Base-by-base conservation (phyloP, 2,797 vertebrate genomes). In the Helostoma temminkii region DNA sequence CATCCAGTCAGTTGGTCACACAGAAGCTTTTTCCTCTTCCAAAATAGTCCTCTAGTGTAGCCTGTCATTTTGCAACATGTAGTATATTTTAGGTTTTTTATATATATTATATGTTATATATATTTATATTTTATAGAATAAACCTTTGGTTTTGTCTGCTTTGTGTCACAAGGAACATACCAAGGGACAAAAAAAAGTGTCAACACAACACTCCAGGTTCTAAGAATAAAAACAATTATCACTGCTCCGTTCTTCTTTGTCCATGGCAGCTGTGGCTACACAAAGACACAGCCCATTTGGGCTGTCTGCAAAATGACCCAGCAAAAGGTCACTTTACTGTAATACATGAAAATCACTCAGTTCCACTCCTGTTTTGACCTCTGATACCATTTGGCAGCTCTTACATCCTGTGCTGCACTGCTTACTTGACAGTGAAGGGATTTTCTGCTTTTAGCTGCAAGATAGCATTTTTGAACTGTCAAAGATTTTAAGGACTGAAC, bases 1-100 rank as follows among this genome's bases (percentile, higher is more conserved):
- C 60, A 32, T 75, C 32, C 47, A 67, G 73, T 88, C 67, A 70
- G 32, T 58, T 79, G 47, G 78, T 84, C 48, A 76, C 61, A 80
- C 70, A 76, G 72, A 82, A 78, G 74, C 74, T 12, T 55, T 77
- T 86, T 90, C 83, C 71, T 84, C 69, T 74, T 71, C 28, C 60
- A 64, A 77, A 68, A 55, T 49, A 77, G 26, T 62, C 54, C 28
- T 48, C 18, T 34, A 50, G 11, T 66, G 16, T 42, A 25, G 30
- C 24, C 58, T 64, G 59, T 70, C 16, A 11, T 63, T 64, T 67
- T 26, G 69, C 53, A 52, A 14, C 16, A 54, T 4, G 1, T 12
- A 32, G 11, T 74, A 36, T 48, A 28, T 50, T 64, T 72, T 60
- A 49, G 8, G 0, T 41, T 56, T 56, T 66, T 60, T 57, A 16